Evolutionary conservation across 1,140 invertebrate genomes (phyloP).

Genomic region (Sitodiplosis mosellana): DNA sequence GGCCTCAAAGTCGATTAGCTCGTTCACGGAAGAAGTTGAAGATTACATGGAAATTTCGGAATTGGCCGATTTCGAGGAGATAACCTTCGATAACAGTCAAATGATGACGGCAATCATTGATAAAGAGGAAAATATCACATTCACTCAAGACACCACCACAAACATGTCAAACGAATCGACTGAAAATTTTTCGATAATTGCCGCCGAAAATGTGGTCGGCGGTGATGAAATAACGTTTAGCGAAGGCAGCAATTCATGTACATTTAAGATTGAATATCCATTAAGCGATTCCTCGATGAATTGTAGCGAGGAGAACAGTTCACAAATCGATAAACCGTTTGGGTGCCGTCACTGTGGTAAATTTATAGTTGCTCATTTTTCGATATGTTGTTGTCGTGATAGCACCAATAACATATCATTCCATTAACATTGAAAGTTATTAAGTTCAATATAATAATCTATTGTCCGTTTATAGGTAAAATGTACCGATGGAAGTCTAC

Average conservation of each 20-base stretch:
- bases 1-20: not conserved
- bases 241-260: not conserved
- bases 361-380: too few relatives aligned
- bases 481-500: constrained; percentile 67
- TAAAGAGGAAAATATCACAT: not conserved
- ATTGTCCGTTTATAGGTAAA: too few relatives aligned
- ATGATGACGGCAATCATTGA: not conserved
- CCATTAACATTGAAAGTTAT: too few relatives aligned
- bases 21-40: not conserved
- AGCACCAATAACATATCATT: too few relatives aligned
- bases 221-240: not conserved
- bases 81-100: not conserved
- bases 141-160: not conserved
- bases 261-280: not conserved
- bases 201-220: not conserved
- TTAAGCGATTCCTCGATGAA: constrained; percentile 20
- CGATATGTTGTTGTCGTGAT: too few relatives aligned
- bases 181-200: not conserved
- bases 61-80: not conserved
- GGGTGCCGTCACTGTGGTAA: constrained; percentile 58
- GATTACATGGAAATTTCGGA: not conserved
- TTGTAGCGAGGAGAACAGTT: constrained; percentile 27
- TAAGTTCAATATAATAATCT: too few relatives aligned
- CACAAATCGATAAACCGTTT: constrained; percentile 38
- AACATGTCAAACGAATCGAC: not conserved